phyloP scores from a whole-genome alignment of 2,797 vertebrate genomes.

The Myotis daubentonii region DNA sequence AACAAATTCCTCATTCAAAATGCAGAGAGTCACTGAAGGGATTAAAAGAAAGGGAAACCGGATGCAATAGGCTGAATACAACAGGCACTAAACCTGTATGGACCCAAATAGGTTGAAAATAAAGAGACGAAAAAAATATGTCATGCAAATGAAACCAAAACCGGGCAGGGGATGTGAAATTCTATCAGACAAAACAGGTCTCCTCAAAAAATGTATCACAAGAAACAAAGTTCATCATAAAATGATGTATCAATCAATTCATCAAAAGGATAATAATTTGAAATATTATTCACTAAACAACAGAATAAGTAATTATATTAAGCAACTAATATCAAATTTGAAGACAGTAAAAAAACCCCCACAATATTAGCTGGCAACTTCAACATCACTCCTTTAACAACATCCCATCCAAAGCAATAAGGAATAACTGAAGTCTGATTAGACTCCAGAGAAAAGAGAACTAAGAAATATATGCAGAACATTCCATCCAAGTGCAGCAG shows the following conservation, averaged over 20 bases:
- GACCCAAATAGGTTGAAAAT: background rate
- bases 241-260: background rate
- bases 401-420: background rate
- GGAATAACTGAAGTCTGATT: background rate
- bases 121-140: background rate
- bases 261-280: background rate
- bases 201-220: background rate
- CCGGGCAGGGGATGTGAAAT: background rate
- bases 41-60: accelerated
- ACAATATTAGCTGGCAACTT: background rate
- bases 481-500: background rate
- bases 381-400: background rate
- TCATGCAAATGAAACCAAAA: background rate
- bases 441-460: background rate
- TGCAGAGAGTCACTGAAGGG: background rate
- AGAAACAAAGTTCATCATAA: background rate
- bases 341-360: background rate
- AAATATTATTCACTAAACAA: background rate
- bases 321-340: background rate
- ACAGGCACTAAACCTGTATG: background rate
- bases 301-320: background rate
- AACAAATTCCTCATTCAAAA: background rate
- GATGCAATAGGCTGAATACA: background rate
- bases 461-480: background rate
- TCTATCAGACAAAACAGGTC: background rate